Percentiles rank a stretch among this genome's conserved stretches.
Evolutionary conservation across 2,888 invertebrate species (phyloP).

Genomic region (Dicycla oo): DNA sequence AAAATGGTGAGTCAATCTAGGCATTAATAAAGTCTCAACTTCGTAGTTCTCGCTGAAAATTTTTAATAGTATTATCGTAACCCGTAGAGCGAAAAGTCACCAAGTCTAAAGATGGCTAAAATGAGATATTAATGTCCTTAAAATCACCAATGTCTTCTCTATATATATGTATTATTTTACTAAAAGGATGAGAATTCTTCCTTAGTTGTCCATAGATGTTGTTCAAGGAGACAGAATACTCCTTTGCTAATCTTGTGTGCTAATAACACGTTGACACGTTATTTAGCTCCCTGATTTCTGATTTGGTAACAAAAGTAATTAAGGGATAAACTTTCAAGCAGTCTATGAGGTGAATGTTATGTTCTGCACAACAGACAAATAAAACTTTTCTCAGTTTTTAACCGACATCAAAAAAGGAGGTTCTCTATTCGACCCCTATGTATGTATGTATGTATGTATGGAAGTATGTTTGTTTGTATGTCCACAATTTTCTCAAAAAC

Average conservation of each 20-base stretch:
- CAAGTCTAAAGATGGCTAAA: too few species aligned
- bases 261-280: neutral
- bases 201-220: neutral
- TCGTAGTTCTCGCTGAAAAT: neutral
- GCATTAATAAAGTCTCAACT: neutral
- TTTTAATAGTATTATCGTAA: neutral
- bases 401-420: too few species aligned
- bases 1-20: too few species aligned
- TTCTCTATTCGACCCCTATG: too few species aligned
- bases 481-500: too few species aligned
- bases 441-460: too few species aligned
- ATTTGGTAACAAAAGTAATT: neutral
- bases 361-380: neutral
- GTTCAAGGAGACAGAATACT: neutral
- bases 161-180: neutral
- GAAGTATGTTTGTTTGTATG: too few species aligned
- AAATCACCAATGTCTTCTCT: too few species aligned
- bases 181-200: neutral
- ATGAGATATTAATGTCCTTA: too few species aligned
- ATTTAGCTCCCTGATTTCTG: neutral
- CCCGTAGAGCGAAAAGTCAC: too few species aligned
- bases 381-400: too few species aligned
- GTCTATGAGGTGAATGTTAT: neutral
- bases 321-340: neutral
- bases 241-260: neutral